Percentiles rank a stretch among this genome's conserved stretches.
Evolutionary conservation across 2,797 vertebrate genomes (phyloP).

Genomic region (Australoheros facetus): DNA sequence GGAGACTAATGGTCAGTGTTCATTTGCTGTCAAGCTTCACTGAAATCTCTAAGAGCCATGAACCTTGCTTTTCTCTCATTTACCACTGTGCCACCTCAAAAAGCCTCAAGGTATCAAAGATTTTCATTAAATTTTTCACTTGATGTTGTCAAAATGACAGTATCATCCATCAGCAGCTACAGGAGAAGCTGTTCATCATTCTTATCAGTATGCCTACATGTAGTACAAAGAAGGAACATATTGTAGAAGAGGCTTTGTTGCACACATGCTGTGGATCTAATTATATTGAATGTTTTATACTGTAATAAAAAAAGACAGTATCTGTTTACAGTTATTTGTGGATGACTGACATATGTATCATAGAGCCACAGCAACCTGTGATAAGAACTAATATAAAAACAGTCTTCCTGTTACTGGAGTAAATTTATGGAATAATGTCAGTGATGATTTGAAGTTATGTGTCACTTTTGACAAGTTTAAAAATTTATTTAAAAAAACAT

Average conservation of each 20-base stretch:
- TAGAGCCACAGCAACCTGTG: too few relatives aligned
- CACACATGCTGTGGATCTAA: not conserved
- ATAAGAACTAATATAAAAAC: too few relatives aligned
- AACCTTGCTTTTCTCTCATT: slow-evolving; percentile 17
- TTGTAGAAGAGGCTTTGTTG: not conserved
- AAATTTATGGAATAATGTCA: too few relatives aligned
- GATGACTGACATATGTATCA: not conserved
- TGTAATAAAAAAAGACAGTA: not conserved
- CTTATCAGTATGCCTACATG: slow-evolving; percentile 10
- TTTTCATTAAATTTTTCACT: slow-evolving; percentile 22
- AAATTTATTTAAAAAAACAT: too few relatives aligned
- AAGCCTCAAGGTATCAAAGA: slow-evolving; percentile 15
- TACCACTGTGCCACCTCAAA: not conserved
- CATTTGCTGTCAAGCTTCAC: slow-evolving; percentile 1
- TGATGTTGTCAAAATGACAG: slow-evolving; percentile 20
- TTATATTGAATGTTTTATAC: not conserved
- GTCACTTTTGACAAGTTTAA: too few relatives aligned
- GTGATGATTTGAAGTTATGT: too few relatives aligned
- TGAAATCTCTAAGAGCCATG: not conserved
- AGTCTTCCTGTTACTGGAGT: too few relatives aligned
- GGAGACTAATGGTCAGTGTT: not conserved
- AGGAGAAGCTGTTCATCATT: slow-evolving; percentile 12
- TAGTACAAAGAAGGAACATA: not conserved
- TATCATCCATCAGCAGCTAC: slow-evolving; percentile 8
- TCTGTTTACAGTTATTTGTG: not conserved